Conservation (phyloP, 2,113 vertebrate species). For the Hylia prasina region DNA sequence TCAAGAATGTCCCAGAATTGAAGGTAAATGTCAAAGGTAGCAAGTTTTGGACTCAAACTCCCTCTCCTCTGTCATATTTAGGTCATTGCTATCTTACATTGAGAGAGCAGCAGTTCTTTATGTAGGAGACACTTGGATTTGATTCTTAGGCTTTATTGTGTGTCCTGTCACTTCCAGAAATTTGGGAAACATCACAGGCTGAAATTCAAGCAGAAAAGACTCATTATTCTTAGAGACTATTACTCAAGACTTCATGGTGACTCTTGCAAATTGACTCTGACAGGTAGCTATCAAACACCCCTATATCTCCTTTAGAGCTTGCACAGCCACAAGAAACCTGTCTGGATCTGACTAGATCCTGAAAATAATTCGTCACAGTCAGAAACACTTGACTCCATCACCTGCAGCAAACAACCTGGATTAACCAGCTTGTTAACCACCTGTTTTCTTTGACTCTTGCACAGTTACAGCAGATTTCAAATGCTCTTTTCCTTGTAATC, state of each 20-base stretch:
- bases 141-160: background rate
- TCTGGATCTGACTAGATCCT: constrained; percentile 37
- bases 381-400: constrained; percentile 53
- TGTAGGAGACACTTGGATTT: background rate
- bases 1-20: background rate
- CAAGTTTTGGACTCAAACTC: background rate
- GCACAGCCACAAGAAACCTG: constrained; percentile 6
- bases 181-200: background rate
- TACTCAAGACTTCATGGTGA: constrained; percentile 22
- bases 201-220: constrained; percentile 25
- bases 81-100: background rate
- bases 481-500: constrained; percentile 46
- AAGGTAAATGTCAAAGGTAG: background rate
- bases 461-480: constrained; percentile 40
- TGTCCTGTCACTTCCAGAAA: constrained; percentile 15
- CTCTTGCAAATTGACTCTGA: constrained; percentile 33
- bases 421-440: constrained; percentile 61
- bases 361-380: constrained; percentile 53
- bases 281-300: constrained; percentile 36
- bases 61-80: background rate
- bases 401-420: constrained; percentile 46
- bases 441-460: constrained; percentile 53
- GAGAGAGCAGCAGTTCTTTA: background rate
- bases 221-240: constrained; percentile 17
- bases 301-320: background rate